Percentiles rank a stretch among this genome's conserved stretches.
phyloP scores from a whole-genome alignment of 2,797 vertebrate species.

The Botia kubotai region DNA sequence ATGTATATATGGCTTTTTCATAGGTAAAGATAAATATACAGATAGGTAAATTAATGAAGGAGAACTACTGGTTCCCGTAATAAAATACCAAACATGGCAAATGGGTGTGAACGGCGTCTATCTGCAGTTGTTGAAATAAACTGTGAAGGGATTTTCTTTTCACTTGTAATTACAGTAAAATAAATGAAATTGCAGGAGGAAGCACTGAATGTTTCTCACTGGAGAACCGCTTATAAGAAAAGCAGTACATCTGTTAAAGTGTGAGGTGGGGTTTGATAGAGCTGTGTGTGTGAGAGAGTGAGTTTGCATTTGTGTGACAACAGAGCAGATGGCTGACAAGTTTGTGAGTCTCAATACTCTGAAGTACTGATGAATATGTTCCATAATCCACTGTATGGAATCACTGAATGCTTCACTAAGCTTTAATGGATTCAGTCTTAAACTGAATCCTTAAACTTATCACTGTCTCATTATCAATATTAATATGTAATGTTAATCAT shows the following conservation, averaged over 20 bases:
- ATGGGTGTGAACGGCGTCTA: neutral
- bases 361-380: conserved; percentile 41
- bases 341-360: conserved; percentile 26
- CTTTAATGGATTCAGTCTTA: conserved; percentile 13
- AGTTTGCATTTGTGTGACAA: conserved; percentile 28
- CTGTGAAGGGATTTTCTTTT: neutral
- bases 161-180: conserved; percentile 1
- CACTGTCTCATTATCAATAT: neutral
- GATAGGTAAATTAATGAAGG: too few relatives aligned
- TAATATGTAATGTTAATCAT: neutral
- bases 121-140: neutral
- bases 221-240: conserved; percentile 7
- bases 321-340: conserved; percentile 29
- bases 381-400: conserved; percentile 27
- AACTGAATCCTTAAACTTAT: neutral
- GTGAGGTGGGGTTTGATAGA: conserved; percentile 12
- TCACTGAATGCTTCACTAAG: neutral
- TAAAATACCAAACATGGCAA: neutral
- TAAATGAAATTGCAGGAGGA: neutral
- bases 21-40: too few relatives aligned
- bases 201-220: neutral
- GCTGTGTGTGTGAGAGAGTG: neutral
- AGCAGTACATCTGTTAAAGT: neutral
- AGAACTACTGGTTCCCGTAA: too few relatives aligned
- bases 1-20: too few relatives aligned